Base-by-base conservation (phyloP, 2,797 vertebrate genomes). In the Arrhamphus sclerolepis region DNA sequence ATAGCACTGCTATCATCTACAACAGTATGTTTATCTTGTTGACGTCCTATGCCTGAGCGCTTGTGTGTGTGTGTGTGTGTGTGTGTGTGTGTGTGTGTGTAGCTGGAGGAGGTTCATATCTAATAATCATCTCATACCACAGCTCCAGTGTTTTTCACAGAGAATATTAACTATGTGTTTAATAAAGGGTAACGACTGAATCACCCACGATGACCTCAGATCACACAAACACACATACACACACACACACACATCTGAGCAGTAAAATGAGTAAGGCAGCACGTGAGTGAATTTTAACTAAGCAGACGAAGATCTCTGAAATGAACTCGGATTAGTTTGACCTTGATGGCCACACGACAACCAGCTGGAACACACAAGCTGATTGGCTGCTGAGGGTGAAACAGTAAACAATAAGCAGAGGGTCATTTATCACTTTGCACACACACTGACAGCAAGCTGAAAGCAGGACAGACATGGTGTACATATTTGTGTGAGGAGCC, bases 121-220 rank as follows among this genome's bases (percentile, higher is more conserved):
- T 72, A 55, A 54, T 74, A 66, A 77, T 64, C 52, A 73, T 69
- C 70, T 66, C 51, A 72, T 41, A 21, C 70, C 22, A 60, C 22
- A 52, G 56, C 72, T 66, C 31, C 70, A 57, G 70, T 66, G 54
- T 70, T 81, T 80, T 82, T 80, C 80, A 60, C 49, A 80, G 68
- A 70, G 80, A 87, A 89, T 86, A 85, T 84, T 79, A 89, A 88
- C 72, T 67, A 50, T 66, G 62, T 70, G 64, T 82, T 89, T 83
- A 82, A 84, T 84, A 83, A 82, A 82, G 50, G 79, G 66, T 65
- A 78, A 70, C 18, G 44, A 81, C 67, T 70, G 68, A 74, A 76
- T 81, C 18, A 39, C 74, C 71, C 79, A 69, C 6, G 0, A 48
- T 72, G 73, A 78, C 83, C 81, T 62, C 43, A 22, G 70, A 67